Evolutionary conservation across 2,797 vertebrate genomes (phyloP).

Genomic region (Mustela erminea): DNA sequence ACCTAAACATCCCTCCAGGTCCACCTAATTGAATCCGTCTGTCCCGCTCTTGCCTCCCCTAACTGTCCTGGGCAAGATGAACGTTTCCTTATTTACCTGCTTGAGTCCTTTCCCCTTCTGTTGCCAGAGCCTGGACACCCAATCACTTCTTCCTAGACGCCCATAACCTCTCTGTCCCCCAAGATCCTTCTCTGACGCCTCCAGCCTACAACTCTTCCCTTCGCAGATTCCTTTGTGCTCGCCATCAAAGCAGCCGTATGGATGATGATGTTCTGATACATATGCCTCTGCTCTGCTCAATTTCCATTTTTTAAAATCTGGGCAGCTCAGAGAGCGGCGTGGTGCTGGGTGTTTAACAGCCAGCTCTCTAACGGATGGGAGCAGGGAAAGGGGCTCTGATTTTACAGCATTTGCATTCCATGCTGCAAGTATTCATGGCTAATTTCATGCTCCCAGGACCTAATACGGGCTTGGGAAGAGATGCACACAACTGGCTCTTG

Average conservation of each 20-base stretch:
- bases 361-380: background rate
- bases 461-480: background rate
- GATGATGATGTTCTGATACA: background rate
- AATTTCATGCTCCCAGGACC: accelerated
- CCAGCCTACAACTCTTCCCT: too few relatives aligned
- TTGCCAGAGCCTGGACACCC: background rate
- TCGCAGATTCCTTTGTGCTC: background rate
- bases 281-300: background rate
- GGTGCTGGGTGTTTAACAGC: background rate
- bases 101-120: background rate
- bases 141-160: background rate
- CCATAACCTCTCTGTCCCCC: background rate
- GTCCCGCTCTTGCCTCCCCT: background rate
- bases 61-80: background rate
- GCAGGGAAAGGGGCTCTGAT: background rate
- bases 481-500: accelerated
- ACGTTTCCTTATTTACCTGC: background rate
- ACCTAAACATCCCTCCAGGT: background rate
- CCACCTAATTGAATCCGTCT: background rate
- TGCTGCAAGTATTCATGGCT: background rate
- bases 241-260: background rate
- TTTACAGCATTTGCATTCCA: background rate
- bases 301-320: background rate
- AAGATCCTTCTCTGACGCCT: background rate
- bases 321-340: background rate